Evolutionary conservation across 1,140 invertebrate species (phyloP), one percentile per base, ranked within the genome.

Genomic region (Plectrocnemia conspersa): DNA sequence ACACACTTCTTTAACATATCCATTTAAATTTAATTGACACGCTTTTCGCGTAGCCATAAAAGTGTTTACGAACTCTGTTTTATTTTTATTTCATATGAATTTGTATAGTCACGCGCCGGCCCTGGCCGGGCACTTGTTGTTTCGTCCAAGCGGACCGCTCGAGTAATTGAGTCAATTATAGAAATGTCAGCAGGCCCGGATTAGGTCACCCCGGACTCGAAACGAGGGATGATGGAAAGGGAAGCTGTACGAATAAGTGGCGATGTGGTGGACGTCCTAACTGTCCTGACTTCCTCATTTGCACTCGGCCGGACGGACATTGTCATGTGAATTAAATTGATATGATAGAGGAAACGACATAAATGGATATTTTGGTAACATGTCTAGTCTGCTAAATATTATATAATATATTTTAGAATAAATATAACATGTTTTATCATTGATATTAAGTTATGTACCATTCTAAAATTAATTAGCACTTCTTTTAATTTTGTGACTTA

Each of bases 141-240:
- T 32, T 32, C 19, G 44, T 16, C 46, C 46, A 2, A 5, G 10
- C 11, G 35, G 35, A 16, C 29, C 46, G 32, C 22, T 24, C 21
- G 35, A 38, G 6, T 50, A 50, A 50, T 50, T 50, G 47, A 50
- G 33, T 50, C 47, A 50, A 50, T 50, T 50, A 50, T 50, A 50
- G 47, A 50, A 50, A 50, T 38, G 47, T 50, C 47, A 50, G 33
- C 47, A 24, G 23, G 46, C 15, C 16, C 18, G 47, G 47, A 50
- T 50, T 50, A 50, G 47, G 47, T 50, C 47, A 50, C 33, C 47
- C 42, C 47, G 19, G 47, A 13, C 25, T 11, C 33, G n/a, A 4
- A 23, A 3, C 32, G 27, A 29, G 27, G 27, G 27, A 29, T 29
- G 27, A 29, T n/a, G 27, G n/a, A 6, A n/a, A 29, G 27, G 27